Evolutionary conservation across 2,888 invertebrate genomes (phyloP).

Genomic region (Leucophenga maculata): DNA sequence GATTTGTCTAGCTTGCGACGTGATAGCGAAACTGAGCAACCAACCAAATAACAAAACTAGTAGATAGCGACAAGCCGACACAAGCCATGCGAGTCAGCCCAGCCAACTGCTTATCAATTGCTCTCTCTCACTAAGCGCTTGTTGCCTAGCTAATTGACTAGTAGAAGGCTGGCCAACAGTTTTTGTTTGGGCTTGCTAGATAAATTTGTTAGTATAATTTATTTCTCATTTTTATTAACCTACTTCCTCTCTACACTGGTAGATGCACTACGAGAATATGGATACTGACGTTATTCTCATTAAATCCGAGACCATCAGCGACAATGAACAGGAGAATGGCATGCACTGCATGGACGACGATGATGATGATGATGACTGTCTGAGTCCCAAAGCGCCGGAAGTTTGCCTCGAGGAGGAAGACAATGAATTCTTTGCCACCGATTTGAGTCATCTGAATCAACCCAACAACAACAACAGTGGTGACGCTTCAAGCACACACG

Average conservation of each 20-base stretch:
- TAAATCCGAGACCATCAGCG: slow-evolving; percentile 71
- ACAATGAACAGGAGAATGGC: slow-evolving; percentile 70
- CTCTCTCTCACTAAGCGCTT: too few species aligned
- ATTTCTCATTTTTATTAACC: background rate
- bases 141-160: background rate
- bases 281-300: slow-evolving; percentile 70
- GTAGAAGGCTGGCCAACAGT: background rate
- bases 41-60: too few species aligned
- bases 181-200: background rate
- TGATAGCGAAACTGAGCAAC: too few species aligned
- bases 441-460: slow-evolving; percentile 58
- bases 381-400: slow-evolving; percentile 70
- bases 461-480: slow-evolving; percentile 30
- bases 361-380: slow-evolving; percentile 69
- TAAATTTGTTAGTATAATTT: slow-evolving; percentile 6
- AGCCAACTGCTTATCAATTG: background rate
- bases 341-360: slow-evolving; percentile 61
- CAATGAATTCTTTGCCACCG: slow-evolving; percentile 67
- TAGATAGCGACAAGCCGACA: background rate
- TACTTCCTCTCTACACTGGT: slow-evolving; percentile 25
- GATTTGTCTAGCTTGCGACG: too few species aligned
- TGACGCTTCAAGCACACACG: background rate
- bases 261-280: slow-evolving; percentile 62
- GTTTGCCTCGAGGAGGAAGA: slow-evolving; percentile 71
- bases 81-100: background rate